Percentiles rank a stretch among this genome's conserved stretches.
phyloP scores from a whole-genome alignment of 2,113 vertebrate species.

The Clarias macrocephalus region DNA sequence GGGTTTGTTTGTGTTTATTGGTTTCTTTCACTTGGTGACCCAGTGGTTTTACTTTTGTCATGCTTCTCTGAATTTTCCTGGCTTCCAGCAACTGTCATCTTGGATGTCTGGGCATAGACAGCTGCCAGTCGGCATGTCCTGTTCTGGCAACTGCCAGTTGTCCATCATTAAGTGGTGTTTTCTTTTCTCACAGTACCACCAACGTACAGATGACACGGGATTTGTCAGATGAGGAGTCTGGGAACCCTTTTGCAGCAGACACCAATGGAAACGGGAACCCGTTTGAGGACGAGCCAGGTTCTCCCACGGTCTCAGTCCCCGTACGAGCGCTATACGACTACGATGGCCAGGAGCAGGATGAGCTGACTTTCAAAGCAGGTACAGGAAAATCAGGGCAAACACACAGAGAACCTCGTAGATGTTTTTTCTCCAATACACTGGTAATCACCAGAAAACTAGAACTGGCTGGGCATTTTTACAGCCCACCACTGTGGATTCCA shows the following conservation, averaged over 20 bases:
- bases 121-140: neutral
- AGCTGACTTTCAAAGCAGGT: conserved; percentile 97
- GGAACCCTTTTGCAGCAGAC: conserved; percentile 86
- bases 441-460: neutral
- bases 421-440: neutral
- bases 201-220: conserved; percentile 83
- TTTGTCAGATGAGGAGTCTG: conserved; percentile 90
- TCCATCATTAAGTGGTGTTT: neutral
- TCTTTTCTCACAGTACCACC: conserved; percentile 10
- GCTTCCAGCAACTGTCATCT: conserved; percentile 47
- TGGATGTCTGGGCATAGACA: conserved; percentile 11
- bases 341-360: conserved; percentile 94
- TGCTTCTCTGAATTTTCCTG: conserved; percentile 38
- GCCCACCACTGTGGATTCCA: neutral
- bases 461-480: neutral
- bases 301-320: conserved; percentile 74
- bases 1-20: conserved; percentile 15
- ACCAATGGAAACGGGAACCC: conserved; percentile 90
- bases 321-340: conserved; percentile 95
- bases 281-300: conserved; percentile 85
- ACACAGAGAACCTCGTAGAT: neutral
- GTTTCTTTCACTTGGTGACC: conserved; percentile 20
- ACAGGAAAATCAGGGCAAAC: conserved; percentile 1
- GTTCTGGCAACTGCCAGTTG: conserved; percentile 1
- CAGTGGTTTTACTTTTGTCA: conserved; percentile 20